Percentiles rank a stretch among this genome's conserved stretches.
These are phyloP conservation scores for Acanthurus tractus DNA, from an alignment of 2,797 vertebrate genomes.

Conservation along the genomic window DNA sequence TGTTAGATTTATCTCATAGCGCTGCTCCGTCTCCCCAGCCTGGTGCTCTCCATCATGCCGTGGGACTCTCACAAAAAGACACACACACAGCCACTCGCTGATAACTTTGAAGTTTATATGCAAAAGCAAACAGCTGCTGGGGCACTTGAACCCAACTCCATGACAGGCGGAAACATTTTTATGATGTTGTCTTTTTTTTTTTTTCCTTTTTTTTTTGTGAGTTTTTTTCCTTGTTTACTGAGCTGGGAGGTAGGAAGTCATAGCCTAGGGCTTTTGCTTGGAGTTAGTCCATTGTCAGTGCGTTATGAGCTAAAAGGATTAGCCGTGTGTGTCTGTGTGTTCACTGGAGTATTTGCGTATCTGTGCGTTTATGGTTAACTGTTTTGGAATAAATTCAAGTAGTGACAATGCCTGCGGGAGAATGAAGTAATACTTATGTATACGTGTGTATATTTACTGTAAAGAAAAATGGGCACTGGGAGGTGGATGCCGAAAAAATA, in stretches of 20 bases:
- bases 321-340: conserved; percentile 38
- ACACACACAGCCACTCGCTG: conserved; percentile 84
- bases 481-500: conserved; percentile 54
- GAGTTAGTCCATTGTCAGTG: conserved; percentile 66
- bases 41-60: conserved; percentile 80
- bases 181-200: conserved; percentile 80
- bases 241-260: conserved; percentile 63
- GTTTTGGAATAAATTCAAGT: conserved; percentile 53
- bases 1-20: conserved; percentile 93
- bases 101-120: conserved; percentile 90
- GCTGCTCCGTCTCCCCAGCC: conserved; percentile 85
- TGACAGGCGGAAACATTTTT: conserved; percentile 91
- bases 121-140: conserved; percentile 89
- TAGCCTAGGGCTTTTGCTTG: conserved; percentile 55
- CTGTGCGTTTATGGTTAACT: conserved; percentile 38
- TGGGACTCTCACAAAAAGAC: conserved; percentile 73
- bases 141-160: conserved; percentile 88
- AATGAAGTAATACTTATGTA: conserved; percentile 56
- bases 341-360: conserved; percentile 27
- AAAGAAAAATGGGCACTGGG: conserved; percentile 49
- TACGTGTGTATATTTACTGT: conserved; percentile 55
- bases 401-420: conserved; percentile 54
- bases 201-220: conserved; percentile 53
- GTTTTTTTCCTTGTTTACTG: conserved; percentile 84
- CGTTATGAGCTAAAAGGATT: conserved; percentile 73